These are phyloP conservation scores for Gorsachius magnificus DNA, from an alignment of 2,797 vertebrate species.

Conservation along the genomic window DNA sequence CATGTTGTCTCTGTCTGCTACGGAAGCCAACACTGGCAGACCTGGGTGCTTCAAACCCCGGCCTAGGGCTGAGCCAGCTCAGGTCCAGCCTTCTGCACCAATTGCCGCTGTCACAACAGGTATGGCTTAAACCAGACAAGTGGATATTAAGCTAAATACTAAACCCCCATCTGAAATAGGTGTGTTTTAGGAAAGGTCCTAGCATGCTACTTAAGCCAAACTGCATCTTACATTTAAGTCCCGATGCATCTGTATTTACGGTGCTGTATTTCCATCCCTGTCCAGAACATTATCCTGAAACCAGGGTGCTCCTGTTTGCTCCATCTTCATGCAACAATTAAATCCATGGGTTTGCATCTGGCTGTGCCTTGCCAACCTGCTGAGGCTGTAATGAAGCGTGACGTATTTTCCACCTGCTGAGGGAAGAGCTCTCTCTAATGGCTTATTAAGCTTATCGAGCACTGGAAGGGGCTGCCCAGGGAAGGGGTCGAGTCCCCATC, in stretches of 20 bases:
- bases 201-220: not conserved
- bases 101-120: not conserved
- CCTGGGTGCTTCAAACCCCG: not conserved
- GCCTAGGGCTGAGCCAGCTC: not conserved
- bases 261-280: not conserved
- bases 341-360: not conserved
- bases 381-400: not conserved
- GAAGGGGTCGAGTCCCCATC: no score
- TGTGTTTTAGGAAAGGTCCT: not conserved
- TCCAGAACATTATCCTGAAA: not conserved
- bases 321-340: no score
- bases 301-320: not conserved
- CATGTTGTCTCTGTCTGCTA: not conserved
- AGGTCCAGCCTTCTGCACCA: not conserved
- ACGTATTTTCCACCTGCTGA: not conserved
- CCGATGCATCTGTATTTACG: not conserved
- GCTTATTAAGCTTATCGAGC: no score
- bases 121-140: not conserved
- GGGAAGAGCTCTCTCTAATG: not conserved
- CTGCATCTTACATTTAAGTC: not conserved
- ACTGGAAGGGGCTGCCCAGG: no score
- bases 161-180: not conserved
- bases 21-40: not conserved
- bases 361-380: not conserved
- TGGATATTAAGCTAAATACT: not conserved